Conservation (phyloP, 2,888 invertebrate species). For the Calameuta idolon region DNA sequence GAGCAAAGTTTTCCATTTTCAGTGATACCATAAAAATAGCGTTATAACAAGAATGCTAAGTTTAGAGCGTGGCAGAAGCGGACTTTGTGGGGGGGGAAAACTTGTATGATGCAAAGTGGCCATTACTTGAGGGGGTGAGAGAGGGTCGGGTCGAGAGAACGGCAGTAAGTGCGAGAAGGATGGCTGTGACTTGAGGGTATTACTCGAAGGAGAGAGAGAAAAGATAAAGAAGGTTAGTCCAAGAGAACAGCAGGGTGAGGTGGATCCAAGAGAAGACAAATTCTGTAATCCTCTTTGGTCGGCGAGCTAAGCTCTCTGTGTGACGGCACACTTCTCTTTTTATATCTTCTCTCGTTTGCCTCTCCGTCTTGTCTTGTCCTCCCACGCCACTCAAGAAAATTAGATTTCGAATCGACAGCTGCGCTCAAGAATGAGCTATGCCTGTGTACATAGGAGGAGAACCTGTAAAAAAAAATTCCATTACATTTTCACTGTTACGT, state of each 20-base stretch:
- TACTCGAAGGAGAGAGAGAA: neutral
- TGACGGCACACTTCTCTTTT: slow-evolving; percentile 45
- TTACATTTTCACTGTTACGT: no score
- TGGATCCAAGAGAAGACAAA: slow-evolving; percentile 57
- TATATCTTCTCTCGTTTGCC: slow-evolving; percentile 24
- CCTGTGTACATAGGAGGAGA: neutral
- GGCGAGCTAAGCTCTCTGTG: slow-evolving; percentile 62
- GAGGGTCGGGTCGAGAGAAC: slow-evolving; percentile 35
- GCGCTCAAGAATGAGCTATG: slow-evolving; percentile 19
- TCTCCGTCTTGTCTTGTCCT: slow-evolving; percentile 40
- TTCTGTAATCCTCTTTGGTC: slow-evolving; percentile 66
- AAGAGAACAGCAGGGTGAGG: slow-evolving; percentile 35
- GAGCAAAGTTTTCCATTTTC: no score
- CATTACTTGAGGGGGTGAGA: slow-evolving; percentile 61
- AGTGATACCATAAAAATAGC: slow-evolving; percentile 25
- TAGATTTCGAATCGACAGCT: slow-evolving; percentile 53
- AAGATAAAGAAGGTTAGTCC: neutral
- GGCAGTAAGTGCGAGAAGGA: slow-evolving; percentile 27
- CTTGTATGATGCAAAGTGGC: slow-evolving; percentile 66
- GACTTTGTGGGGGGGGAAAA: slow-evolving; percentile 27
- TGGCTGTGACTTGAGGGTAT: slow-evolving; percentile 14
- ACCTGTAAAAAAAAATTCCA: no score
- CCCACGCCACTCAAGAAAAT: slow-evolving; percentile 55
- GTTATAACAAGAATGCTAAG: slow-evolving; percentile 35
- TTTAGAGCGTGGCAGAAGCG: no score